phyloP scores from a whole-genome alignment of 2,113 vertebrate species.

The Bubo bubo region DNA sequence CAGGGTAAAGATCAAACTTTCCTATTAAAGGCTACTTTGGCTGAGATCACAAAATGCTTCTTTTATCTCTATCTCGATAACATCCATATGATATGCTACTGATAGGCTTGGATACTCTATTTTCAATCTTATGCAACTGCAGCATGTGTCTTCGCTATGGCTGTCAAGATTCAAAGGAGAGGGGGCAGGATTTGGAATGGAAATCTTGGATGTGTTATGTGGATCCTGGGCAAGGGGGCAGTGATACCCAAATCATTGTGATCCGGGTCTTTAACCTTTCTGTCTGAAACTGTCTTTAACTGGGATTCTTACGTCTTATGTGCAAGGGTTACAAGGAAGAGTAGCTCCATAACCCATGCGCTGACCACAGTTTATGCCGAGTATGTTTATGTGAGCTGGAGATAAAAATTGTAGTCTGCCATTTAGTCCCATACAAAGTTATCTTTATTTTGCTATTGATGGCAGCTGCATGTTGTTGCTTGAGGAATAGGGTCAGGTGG shows the following conservation, averaged over 20 bases:
- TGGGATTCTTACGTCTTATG: accelerated
- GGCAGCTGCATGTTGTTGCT: background rate
- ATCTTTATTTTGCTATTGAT: background rate
- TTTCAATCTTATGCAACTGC: background rate
- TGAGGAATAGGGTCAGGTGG: background rate
- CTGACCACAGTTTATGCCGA: background rate
- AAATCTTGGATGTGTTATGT: background rate
- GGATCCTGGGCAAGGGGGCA: background rate
- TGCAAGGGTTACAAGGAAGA: background rate
- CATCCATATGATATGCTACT: background rate
- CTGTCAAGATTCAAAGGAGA: background rate
- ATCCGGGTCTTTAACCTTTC: background rate
- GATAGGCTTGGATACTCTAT: background rate
- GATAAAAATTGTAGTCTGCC: background rate
- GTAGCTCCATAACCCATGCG: background rate
- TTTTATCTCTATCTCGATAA: background rate
- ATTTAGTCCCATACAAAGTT: background rate
- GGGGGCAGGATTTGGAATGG: background rate
- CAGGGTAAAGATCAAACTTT: background rate
- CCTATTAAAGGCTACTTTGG: background rate
- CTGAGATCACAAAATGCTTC: background rate
- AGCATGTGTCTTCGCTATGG: background rate
- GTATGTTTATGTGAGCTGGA: background rate
- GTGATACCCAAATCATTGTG: background rate
- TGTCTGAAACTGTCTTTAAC: background rate